Percentiles rank a stretch among this genome's conserved stretches.
Conservation (phyloP, 2,113 vertebrate genomes). For the Calcarius ornatus region DNA sequence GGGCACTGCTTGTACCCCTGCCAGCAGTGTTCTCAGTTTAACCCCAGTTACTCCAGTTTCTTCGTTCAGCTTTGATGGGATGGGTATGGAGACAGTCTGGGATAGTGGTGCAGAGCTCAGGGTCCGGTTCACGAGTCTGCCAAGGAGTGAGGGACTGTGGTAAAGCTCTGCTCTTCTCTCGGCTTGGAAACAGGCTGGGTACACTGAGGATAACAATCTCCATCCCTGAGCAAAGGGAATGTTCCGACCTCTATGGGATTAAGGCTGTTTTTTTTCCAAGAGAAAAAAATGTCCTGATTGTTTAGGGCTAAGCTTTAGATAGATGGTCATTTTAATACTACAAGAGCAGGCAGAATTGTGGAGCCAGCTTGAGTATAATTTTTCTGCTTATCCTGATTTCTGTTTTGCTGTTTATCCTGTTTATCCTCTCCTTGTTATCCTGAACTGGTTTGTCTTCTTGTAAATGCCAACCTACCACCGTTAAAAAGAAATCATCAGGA, state of each 20-base stretch:
- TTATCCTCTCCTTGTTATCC: slow-evolving; percentile 25
- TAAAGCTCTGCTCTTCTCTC: background rate
- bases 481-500: slow-evolving; percentile 10
- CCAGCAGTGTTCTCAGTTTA: background rate
- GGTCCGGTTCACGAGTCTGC: background rate
- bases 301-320: background rate
- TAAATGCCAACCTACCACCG: background rate
- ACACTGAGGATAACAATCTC: background rate
- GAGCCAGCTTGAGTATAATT: background rate
- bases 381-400: slow-evolving; percentile 11
- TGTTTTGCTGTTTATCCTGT: slow-evolving; percentile 24
- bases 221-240: background rate
- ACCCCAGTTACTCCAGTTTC: background rate
- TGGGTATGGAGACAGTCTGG: background rate
- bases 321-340: background rate
- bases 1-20: background rate
- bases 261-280: background rate
- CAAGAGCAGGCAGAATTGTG: background rate
- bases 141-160: background rate
- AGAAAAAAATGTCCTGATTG: background rate
- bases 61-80: background rate
- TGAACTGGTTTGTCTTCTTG: slow-evolving; percentile 5
- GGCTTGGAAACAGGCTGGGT: fast-evolving
- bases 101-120: background rate
- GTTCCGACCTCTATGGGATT: background rate